These are phyloP conservation scores for Ophthalmolycus amberensis DNA, from an alignment of 2,113 vertebrate genomes.

Conservation along the genomic window DNA sequence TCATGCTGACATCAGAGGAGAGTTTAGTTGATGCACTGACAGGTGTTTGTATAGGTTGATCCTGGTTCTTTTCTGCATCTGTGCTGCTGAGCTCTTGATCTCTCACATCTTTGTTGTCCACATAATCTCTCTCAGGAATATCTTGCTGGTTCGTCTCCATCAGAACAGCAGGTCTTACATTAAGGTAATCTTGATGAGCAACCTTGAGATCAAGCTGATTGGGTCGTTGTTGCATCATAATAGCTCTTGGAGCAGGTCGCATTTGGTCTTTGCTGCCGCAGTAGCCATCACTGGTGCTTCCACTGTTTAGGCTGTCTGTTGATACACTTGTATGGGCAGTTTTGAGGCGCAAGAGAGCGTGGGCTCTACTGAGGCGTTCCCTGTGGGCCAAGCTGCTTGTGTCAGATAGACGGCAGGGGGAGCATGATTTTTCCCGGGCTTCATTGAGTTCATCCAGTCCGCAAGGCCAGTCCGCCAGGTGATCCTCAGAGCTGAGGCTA, in stretches of 20 bases:
- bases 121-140: constrained; percentile 81
- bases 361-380: constrained; percentile 85
- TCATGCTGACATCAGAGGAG: constrained; percentile 84
- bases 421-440: constrained; percentile 90
- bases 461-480: constrained; percentile 90
- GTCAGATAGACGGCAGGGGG: constrained; percentile 89
- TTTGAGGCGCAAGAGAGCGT: constrained; percentile 89
- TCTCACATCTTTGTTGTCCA: constrained; percentile 72
- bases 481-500: constrained; percentile 96
- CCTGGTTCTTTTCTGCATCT: constrained; percentile 81
- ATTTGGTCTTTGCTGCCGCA: constrained; percentile 90
- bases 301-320: constrained; percentile 95
- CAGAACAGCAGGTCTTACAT: constrained; percentile 42
- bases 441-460: constrained; percentile 89
- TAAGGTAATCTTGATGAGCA: constrained; percentile 76
- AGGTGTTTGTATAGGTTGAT: constrained; percentile 75
- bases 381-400: constrained; percentile 80
- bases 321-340: constrained; percentile 89
- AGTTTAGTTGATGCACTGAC: constrained; percentile 81
- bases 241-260: constrained; percentile 79
- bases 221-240: constrained; percentile 86
- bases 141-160: constrained; percentile 76
- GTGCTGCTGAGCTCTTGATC: constrained; percentile 65
- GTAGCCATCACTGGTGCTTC: constrained; percentile 93
- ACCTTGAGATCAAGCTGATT: constrained; percentile 91